These are phyloP conservation scores for Acanthochromis polyacanthus DNA, from an alignment of 2,113 vertebrate species.

Conservation along the genomic window DNA sequence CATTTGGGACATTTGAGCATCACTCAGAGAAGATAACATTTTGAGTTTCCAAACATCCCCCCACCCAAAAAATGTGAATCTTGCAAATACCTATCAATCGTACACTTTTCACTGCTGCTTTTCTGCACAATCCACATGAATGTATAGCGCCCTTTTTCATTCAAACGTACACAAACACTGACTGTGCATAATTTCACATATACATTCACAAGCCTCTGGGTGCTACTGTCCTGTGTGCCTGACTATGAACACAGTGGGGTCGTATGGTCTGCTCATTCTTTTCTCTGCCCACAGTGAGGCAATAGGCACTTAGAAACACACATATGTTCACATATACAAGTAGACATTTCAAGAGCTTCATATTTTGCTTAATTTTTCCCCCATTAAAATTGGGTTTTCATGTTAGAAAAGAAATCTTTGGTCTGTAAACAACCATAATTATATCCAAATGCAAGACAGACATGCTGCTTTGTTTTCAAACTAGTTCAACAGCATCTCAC, in stretches of 20 bases:
- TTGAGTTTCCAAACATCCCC: conserved; percentile 31
- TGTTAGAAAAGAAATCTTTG: conserved; percentile 88
- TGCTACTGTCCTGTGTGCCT: conserved; percentile 86
- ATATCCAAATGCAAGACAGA: conserved; percentile 65
- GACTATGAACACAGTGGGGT: conserved; percentile 86
- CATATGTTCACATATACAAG: conserved; percentile 90
- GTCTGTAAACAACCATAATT: conserved; percentile 89
- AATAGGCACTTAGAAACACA: conserved; percentile 96
- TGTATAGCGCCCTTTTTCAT: conserved; percentile 49
- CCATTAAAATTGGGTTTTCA: conserved; percentile 85
- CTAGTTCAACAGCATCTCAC: conserved; percentile 44
- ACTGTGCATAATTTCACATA: conserved; percentile 84
- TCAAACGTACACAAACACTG: conserved; percentile 76
- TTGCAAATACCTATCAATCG: conserved; percentile 35
- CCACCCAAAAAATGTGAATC: conserved; percentile 55
- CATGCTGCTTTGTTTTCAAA: conserved; percentile 56
- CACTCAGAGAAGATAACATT: background rate
- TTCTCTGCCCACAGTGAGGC: conserved; percentile 81
- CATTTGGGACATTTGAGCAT: background rate
- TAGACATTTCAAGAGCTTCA: conserved; percentile 83
- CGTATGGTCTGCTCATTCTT: conserved; percentile 72
- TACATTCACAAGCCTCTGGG: conserved; percentile 91
- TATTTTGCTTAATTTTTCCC: conserved; percentile 68
- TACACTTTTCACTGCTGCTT: conserved; percentile 54
- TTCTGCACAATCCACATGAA: conserved; percentile 75